Conservation (phyloP, 2,113 vertebrate genomes). For the Uria lomvia region DNA sequence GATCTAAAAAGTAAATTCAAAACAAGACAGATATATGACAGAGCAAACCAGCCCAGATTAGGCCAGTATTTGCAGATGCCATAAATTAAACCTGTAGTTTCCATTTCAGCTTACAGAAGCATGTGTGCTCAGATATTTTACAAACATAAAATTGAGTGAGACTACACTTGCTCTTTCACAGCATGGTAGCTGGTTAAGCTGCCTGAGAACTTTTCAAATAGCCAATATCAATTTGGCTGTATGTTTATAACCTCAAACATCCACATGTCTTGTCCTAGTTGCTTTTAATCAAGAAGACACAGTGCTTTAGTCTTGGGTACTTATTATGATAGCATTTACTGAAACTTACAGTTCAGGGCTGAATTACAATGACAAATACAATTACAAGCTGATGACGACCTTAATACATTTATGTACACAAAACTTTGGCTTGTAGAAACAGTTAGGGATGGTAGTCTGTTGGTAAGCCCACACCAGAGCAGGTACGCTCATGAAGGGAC, state of each 20-base stretch:
- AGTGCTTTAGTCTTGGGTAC: background rate
- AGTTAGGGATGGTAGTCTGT: background rate
- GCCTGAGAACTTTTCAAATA: background rate
- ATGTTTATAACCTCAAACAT: background rate
- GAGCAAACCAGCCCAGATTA: background rate
- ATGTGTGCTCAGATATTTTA: background rate
- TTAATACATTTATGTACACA: background rate
- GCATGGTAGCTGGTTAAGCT: background rate
- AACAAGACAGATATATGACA: background rate
- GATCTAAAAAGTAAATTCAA: background rate
- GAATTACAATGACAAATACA: background rate
- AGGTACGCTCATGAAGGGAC: background rate
- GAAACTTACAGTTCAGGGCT: background rate
- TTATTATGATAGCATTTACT: background rate
- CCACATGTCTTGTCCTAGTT: background rate
- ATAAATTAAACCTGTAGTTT: background rate
- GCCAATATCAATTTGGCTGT: background rate
- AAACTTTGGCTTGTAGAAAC: background rate
- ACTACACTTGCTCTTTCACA: background rate
- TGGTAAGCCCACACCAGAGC: background rate
- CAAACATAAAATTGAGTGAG: accelerated
- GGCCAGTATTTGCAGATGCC: background rate
- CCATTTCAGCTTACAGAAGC: background rate
- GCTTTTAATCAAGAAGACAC: background rate
- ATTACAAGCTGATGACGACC: background rate